Evolutionary conservation across 2,797 vertebrate genomes (phyloP), one percentile per base, ranked within the genome.

Genomic region (Pipistrellus kuhlii): DNA sequence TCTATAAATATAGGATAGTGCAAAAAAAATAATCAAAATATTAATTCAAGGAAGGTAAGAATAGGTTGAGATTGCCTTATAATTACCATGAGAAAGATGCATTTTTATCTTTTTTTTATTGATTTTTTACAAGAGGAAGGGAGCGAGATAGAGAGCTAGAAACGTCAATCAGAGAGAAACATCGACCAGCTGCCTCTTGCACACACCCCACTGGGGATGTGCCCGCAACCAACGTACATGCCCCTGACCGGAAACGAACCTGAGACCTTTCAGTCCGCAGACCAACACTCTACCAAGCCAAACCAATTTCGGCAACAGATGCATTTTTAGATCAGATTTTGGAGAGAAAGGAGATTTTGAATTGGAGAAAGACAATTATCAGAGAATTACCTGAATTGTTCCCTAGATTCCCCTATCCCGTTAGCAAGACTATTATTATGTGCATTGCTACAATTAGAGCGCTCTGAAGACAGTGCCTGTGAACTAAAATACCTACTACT

Each of bases 391-490:
- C 7, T 8, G 38, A 15, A 38, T 32, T 1, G 5, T 15, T 59
- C 21, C 64, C 23, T 59, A 2, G 8, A n/a, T 2, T n/a, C 21
- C 76, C 46, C 46, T 30, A 1, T 27, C 59, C 30, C 4, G 0
- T 44, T 9, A n/a, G 69, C 59, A 17, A 38, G 21, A 30, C 32
- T 9, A 20, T 18, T 18, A 30, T 18, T 20, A 1, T 4, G 53
- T 3, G 35, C 11, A 21, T 11, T 2, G 41, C 21, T 20, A 38
- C 0, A n/a, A 51, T 2, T 7, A 23, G 82, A 25, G 77, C 1
- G 0, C 4, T 15, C 51, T 3, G 27, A 7, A 6, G 32, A 51
- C 0, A 0, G 53, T 25, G 23, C 35, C 62, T 17, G 21, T 3
- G 38, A 20, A 38, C 20, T 30, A 3, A 27, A 44, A 14, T 1